Evolutionary conservation across 2,113 vertebrate species (phyloP), one percentile per base, ranked within the genome.

Genomic region (Passerina amoena): DNA sequence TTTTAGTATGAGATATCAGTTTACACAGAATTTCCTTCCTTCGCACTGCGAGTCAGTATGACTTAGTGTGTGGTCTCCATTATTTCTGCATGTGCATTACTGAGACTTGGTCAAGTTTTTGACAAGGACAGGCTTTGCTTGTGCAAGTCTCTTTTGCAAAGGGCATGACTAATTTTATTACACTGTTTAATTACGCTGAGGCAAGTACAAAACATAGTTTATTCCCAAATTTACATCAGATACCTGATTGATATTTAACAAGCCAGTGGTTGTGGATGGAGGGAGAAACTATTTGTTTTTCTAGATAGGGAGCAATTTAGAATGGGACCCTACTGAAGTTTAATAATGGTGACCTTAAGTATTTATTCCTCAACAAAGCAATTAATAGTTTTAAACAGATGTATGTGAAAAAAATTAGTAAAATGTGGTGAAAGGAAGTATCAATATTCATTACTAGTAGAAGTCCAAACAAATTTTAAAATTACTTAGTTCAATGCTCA

Each of bases 11-110:
- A 90, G 27, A 66, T 60, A 85, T 61, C 57, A 69, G 17, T 18
- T 86, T 69, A 82, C 75, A 73, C 27, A 51, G 42, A 89, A 92
- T 88, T 94, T 93, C 79, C 71, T 83, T 91, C 54, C 79, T 70
- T 76, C 73, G 64, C 14, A 37, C 23, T 80, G 50, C 70, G 71
- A 38, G 38, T 38, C 50, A 59, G 24, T 88, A 53, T 8, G 7
- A 45, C 71, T 88, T 28, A 27, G 59, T 73, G 89, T 85, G 85
- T 81, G 82, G 85, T 54, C 71, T 88, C 77, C 60, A 48, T 38
- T 70, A 94, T 23, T 93, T 83, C 42, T 88, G 45, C 38, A 87
- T 12, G 12, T 50, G 13, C 27, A 33, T 77, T 76, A 80, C 42
- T 54, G 57, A 86, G n/a, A 60, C 61, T 56, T 50, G 28, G 37